Percentiles rank a stretch among this genome's conserved stretches.
Conservation (phyloP, 2,797 vertebrate species). For the Florisuga fusca region DNA sequence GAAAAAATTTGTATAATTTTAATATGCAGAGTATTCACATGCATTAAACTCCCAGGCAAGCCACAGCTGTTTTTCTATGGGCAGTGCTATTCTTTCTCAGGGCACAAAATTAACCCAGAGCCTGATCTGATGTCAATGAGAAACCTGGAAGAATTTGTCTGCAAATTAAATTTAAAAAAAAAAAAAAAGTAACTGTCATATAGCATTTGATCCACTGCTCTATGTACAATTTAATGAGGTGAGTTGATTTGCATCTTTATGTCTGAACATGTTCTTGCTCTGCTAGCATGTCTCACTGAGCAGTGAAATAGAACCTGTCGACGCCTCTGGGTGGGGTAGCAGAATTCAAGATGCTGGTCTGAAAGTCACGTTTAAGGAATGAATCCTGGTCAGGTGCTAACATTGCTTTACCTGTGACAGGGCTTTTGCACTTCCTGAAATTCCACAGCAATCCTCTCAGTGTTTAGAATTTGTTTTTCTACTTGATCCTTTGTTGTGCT, state of each 20-base stretch:
- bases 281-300: not conserved
- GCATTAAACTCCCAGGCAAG: not conserved
- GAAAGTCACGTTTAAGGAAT: not conserved
- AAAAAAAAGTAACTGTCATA: not conserved
- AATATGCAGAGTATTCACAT: not conserved
- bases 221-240: not conserved
- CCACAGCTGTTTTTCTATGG: not conserved
- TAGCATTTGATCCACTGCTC: not conserved
- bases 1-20: not conserved
- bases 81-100: not conserved
- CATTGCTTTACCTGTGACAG: not conserved
- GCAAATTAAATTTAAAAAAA: not conserved
- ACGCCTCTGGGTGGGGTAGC: not conserved
- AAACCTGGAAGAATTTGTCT: not conserved
- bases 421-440: not conserved
- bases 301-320: rapidly evolving
- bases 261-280: not conserved
- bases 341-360: not conserved
- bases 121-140: not conserved
- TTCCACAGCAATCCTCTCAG: not conserved
- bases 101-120: not conserved
- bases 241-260: not conserved
- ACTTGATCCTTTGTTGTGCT: not conserved
- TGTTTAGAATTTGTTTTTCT: not conserved
- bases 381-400: not conserved